Evolutionary conservation across 1,140 invertebrate species (phyloP), one percentile per base, ranked within the genome.

Genomic region (Geopemphigus sp.): DNA sequence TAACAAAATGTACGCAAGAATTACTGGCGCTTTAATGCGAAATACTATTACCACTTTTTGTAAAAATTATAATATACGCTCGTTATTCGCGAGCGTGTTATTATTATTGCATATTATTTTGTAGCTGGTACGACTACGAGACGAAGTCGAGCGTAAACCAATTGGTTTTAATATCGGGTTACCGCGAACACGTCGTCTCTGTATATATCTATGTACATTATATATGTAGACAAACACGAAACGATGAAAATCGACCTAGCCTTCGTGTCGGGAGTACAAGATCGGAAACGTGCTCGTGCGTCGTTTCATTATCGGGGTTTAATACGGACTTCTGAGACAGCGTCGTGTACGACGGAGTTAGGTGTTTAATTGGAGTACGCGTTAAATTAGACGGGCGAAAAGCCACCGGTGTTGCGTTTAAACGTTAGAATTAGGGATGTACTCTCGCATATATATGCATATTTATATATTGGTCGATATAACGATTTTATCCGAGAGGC

Each of bases 281-380:
- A 22, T 15, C 15, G 17, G 15, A 17, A 1, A 15, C 53, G 70
- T 73, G 70, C 53, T 56, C 26, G 17, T 15, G 26, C 56, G 57
- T 54, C 53, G 53, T 29, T 74, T 73, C 70, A 56, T 57, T 73
- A 73, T 54, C 70, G 53, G 19, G 22, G 26, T 19, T 45, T 47
- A n/a, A 39, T 39, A 39, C 32, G 47, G 47, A 5, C 14, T 8
- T 50, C 5, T 50, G 47, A 11, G 8, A 3, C 32, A 39, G 32
- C n/a, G 39, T 45, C 39, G 39, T 5, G 39, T 45, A 5, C n/a
- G 45, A 19, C 3, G 66, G 53, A 17, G n/a, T n/a, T 29, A 56
- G 22, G 70, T 22, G 53, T 57, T 59, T 59, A 74, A 74, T 74
- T 74, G 26, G 26, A 24, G 64, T 24, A 45, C 47, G 22, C 64